Evolutionary conservation across 2,113 vertebrate species (phyloP), one percentile per base, ranked within the genome.

Genomic region (Fregata magnificens): DNA sequence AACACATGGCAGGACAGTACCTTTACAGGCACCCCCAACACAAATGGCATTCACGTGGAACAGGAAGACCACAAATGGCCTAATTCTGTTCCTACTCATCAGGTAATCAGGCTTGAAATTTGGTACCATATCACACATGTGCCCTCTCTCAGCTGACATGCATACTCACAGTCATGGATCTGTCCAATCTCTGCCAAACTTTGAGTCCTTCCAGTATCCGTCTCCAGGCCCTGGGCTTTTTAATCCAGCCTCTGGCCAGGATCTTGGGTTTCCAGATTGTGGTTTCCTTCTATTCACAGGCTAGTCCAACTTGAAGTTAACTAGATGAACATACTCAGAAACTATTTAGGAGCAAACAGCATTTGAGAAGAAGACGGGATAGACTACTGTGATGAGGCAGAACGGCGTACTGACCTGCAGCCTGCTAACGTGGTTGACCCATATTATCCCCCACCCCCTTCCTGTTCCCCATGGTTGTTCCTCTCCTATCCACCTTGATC

Each of bases 81-180:
- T 81, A 20, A 69, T 45, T 13, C 11, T 73, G 6, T 52, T 65
- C 26, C 70, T 80, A 1, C 13, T 83, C 24, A 17, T 24, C 53
- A 69, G 34, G 18, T 80, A 71, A 73, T 12, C 12, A 49, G 63
- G 25, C n/a, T 55, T 90, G 84, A 67, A 53, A 58, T 77, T 56
- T 83, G 5, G 53, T 45, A 26, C 13, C 2, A 0, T 32, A 7
- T 80, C 44, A 10, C 52, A 47, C 14, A 10, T 0, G 0, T 55
- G 26, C 19, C 13, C 21, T 76, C 11, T 9, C 34, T 80, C 70
- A 36, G 56, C 36, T 88, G 62, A 22, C 5, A 2, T 9, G 16
- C 20, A 5, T 65, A 47, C 40, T 92, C 29, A 13, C 36, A 17
- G 29, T 84, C 25, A 24, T 24, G 13, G 16, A 52, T 82, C 40